These are phyloP conservation scores for Callyntrura sp. DNA, from an alignment of 2,888 invertebrate genomes.

Conservation along the genomic window DNA sequence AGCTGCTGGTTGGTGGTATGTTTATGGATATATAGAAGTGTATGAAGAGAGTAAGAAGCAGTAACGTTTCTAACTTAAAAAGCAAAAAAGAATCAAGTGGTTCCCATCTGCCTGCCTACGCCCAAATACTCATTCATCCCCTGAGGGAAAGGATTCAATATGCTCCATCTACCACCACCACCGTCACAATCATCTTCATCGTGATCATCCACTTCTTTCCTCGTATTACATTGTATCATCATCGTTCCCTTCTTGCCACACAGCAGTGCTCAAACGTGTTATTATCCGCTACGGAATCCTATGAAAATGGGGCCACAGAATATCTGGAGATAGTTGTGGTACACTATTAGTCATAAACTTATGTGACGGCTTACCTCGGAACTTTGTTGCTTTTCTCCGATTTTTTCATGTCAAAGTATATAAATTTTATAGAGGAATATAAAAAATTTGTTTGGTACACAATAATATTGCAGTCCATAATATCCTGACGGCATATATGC, in stretches of 20 bases:
- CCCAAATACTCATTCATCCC: slow-evolving; percentile 77
- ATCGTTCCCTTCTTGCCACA: slow-evolving; percentile 27
- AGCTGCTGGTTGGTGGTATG: not conserved
- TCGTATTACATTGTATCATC: slow-evolving; percentile 38
- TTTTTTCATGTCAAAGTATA: slow-evolving; percentile 13
- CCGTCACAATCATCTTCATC: slow-evolving; percentile 48
- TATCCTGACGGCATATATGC: not conserved
- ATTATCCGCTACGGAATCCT: not conserved
- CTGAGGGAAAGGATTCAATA: slow-evolving; percentile 76
- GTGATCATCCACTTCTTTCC: slow-evolving; percentile 32
- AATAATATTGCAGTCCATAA: not conserved
- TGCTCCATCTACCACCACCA: slow-evolving; percentile 56
- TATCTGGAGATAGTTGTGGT: not conserved
- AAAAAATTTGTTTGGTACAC: slow-evolving; percentile 18
- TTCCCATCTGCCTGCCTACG: slow-evolving; percentile 78
- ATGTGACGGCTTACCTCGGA: slow-evolving; percentile 58
- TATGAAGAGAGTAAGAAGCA: not conserved
- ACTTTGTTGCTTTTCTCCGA: slow-evolving; percentile 48
- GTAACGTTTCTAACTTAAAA: slow-evolving; percentile 35
- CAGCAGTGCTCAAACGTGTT: slow-evolving; percentile 13
- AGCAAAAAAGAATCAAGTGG: slow-evolving; percentile 72
- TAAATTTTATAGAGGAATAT: not conserved
- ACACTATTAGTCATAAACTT: not conserved
- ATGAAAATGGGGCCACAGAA: not conserved
- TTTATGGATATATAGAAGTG: not conserved